Evolutionary conservation across 2,888 invertebrate genomes (phyloP).

Genomic region (Octonoba sinensis): DNA sequence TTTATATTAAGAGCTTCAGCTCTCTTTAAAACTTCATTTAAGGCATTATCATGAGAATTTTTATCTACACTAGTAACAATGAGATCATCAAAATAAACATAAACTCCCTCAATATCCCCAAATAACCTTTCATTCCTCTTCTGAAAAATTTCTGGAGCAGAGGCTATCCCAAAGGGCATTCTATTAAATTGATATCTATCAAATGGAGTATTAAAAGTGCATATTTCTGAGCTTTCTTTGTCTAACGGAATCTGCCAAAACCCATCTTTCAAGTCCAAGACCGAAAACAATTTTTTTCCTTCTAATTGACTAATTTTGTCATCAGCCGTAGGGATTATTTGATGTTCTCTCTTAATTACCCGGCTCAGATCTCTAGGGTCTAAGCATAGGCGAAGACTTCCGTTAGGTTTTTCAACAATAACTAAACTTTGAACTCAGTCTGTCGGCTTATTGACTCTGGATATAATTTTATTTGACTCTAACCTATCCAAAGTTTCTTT

Average conservation of each 20-base stretch:
- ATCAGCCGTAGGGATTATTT: constrained; percentile 8
- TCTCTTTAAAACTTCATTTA: constrained; percentile 7
- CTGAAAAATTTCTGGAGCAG: constrained; percentile 23
- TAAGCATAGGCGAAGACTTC: constrained; percentile 7
- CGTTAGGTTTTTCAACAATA: constrained; percentile 15
- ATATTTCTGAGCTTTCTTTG: too few species aligned
- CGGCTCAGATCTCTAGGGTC: constrained; percentile 19
- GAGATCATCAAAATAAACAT: constrained; percentile 27
- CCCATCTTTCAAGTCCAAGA: constrained; percentile 16
- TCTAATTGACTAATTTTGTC: constrained; percentile 16
- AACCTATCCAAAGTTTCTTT: not conserved
- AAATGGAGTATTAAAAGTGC: constrained; percentile 41
- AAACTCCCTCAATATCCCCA: constrained; percentile 15
- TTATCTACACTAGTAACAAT: not conserved
- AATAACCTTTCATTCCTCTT: constrained; percentile 23
- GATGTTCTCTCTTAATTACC: constrained; percentile 15
- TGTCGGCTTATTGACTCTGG: constrained; percentile 16
- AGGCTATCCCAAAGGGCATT: constrained; percentile 33
- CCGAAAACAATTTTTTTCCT: constrained; percentile 3
- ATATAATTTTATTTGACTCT: not conserved
- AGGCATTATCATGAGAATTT: not conserved
- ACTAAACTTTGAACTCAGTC: constrained; percentile 7
- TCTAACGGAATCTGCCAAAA: constrained; percentile 10
- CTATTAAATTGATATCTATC: constrained; percentile 27
- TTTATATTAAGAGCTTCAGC: not conserved